Base-by-base conservation (phyloP, 2,113 vertebrate species). In the Tretioscincus oriximinensis region DNA sequence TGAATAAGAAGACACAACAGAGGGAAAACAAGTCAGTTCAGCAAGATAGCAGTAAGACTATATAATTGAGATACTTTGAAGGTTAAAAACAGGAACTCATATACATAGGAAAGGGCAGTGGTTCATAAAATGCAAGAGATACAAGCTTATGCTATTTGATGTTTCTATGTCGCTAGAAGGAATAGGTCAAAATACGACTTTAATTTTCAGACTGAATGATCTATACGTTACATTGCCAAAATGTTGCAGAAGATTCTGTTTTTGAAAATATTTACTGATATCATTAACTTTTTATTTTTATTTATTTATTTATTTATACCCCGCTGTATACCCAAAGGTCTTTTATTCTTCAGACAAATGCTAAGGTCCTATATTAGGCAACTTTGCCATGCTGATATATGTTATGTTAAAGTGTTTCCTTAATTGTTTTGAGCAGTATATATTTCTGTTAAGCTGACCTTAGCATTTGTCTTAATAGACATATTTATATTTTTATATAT, bases 81-180 rank as follows among this genome's bases (percentile, higher is more conserved):
- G 78, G 61, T 85, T 90, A 89, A 87, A 88, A 90, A 87, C 81
- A 83, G 77, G 87, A 85, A 73, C 67, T 70, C 85, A n/a, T 86
- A 87, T 70, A 83, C 84, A 73, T 26, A 68, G 69, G 80, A 83
- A 82, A 87, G 86, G 84, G 70, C 14, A 16, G 51, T 51, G 51
- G 51, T 26, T 14, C 61, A 21, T 45, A 66, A 28, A 68, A 68
- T 45, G 31, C 9, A 51, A 45, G 49, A 51, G 14, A 6, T 20
- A 66, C 24, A 35, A 51, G 8, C 12, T 5, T 5, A 14, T 60
- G 35, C 1, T 5, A 14, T 45, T 75, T 60, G 47, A 1, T 75
- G 9, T 10, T 45, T 68, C 45, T 31, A 47, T 9, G 24, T 18
- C n/a, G 61, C 5, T 11, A 76, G 61, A 20, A 29, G 18, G 9